Percentiles rank a stretch among this genome's conserved stretches.
Evolutionary conservation across 2,113 vertebrate species (phyloP).

Genomic region (Peromyscus maniculatus): DNA sequence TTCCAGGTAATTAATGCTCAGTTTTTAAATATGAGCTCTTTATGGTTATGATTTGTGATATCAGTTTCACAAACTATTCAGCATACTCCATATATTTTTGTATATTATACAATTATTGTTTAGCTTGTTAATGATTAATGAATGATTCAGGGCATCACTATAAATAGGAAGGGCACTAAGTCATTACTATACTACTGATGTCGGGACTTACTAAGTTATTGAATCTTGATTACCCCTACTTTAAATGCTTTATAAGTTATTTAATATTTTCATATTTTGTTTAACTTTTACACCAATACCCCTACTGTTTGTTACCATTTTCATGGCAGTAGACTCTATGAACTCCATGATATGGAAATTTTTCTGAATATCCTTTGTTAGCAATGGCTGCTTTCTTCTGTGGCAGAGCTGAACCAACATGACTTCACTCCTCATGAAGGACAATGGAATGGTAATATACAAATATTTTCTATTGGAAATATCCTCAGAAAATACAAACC

Average conservation of each 20-base stretch:
- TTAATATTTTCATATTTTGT: not conserved
- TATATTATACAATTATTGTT: not conserved
- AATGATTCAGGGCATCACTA: not conserved
- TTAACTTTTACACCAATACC: not conserved
- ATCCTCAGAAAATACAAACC: not conserved
- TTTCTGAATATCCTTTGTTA: not conserved
- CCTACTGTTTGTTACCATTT: not conserved
- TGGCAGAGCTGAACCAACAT: not conserved
- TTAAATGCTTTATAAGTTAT: not conserved
- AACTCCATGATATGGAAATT: not conserved
- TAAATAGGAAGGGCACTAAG: not conserved
- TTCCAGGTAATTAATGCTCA: not conserved
- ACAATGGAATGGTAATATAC: not conserved
- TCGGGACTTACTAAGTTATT: not conserved
- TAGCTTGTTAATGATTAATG: not conserved
- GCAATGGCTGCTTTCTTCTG: slow-evolving; percentile 2
- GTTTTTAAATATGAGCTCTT: slow-evolving; percentile 24
- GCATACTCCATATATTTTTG: not conserved
- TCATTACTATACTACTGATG: not conserved
- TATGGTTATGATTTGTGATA: not conserved
- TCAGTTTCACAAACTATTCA: not conserved
- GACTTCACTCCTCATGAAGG: not conserved
- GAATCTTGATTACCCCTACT: not conserved
- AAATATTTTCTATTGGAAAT: not conserved
- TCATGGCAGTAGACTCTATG: not conserved